These are phyloP conservation scores for Nebria salina DNA, from an alignment of 2,888 invertebrate genomes.

Conservation along the genomic window DNA sequence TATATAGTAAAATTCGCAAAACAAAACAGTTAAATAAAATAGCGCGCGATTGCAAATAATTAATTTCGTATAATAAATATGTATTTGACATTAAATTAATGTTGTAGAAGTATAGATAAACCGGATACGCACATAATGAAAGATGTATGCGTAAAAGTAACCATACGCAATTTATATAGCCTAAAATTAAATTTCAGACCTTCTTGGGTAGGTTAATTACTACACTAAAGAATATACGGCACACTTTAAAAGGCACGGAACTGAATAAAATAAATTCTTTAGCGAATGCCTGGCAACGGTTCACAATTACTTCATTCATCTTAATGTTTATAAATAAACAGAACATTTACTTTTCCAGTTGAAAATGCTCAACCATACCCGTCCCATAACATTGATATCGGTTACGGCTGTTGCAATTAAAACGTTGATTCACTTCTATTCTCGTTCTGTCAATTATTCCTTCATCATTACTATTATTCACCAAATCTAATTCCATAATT, in stretches of 20 bases:
- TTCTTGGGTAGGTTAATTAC: constrained; percentile 26
- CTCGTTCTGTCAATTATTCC: background rate
- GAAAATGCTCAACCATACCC: constrained; percentile 13
- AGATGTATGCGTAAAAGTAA: constrained; percentile 3
- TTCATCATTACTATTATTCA: background rate
- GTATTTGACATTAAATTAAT: background rate
- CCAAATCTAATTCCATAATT: background rate
- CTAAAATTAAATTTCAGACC: constrained; percentile 32
- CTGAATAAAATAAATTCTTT: constrained; percentile 30
- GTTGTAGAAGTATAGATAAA: background rate
- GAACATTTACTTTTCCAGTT: constrained; percentile 3
- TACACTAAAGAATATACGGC: constrained; percentile 29
- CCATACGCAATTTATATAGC: constrained; percentile 31
- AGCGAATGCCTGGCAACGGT: background rate
- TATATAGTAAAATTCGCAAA: too few relatives aligned
- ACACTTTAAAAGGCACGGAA: constrained; percentile 28
- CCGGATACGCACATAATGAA: background rate
- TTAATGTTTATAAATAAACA: constrained; percentile 21
- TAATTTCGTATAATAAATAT: background rate
- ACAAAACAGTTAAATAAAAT: too few relatives aligned
- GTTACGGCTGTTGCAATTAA: constrained; percentile 1
- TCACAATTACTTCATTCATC: constrained; percentile 17
- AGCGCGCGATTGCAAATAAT: too few relatives aligned
- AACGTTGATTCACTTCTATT: background rate
- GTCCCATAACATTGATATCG: background rate